Conservation (phyloP, 2,797 vertebrate genomes). For the Novumbra hubbsi region DNA sequence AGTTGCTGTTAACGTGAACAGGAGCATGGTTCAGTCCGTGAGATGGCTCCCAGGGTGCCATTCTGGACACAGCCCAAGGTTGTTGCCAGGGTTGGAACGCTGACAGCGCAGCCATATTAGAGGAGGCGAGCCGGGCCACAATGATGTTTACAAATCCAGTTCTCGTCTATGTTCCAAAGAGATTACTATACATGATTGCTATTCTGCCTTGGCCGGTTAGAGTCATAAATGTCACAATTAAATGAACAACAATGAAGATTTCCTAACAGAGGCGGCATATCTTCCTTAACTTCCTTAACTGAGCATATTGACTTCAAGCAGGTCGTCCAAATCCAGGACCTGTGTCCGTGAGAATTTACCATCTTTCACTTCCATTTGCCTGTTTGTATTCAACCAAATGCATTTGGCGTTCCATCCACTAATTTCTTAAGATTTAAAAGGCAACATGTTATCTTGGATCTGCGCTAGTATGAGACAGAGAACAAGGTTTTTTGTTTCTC, state of each 20-base stretch:
- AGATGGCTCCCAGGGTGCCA: not conserved
- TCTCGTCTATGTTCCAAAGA: constrained; percentile 40
- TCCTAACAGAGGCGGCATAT: too few species aligned
- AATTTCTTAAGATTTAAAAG: not conserved
- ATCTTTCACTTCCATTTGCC: too few species aligned
- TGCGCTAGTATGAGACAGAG: not conserved
- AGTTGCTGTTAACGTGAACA: not conserved
- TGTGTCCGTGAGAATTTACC: too few species aligned
- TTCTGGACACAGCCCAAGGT: not conserved
- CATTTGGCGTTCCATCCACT: not conserved
- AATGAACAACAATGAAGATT: too few species aligned
- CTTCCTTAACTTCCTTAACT: too few species aligned
- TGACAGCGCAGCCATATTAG: not conserved
- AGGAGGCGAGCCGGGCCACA: constrained; percentile 9
- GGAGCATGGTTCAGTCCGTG: not conserved
- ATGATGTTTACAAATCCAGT: constrained; percentile 38
- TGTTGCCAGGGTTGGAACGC: not conserved
- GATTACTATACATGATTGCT: constrained; percentile 36
- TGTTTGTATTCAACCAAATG: too few species aligned
- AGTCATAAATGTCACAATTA: too few species aligned
- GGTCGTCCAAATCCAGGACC: too few species aligned
- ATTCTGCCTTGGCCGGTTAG: too few species aligned
- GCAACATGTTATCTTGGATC: not conserved
- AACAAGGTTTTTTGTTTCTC: not conserved
- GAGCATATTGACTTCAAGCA: too few species aligned